Conservation (phyloP, 2,888 invertebrate species). For the Drosophila eohydei region DNA sequence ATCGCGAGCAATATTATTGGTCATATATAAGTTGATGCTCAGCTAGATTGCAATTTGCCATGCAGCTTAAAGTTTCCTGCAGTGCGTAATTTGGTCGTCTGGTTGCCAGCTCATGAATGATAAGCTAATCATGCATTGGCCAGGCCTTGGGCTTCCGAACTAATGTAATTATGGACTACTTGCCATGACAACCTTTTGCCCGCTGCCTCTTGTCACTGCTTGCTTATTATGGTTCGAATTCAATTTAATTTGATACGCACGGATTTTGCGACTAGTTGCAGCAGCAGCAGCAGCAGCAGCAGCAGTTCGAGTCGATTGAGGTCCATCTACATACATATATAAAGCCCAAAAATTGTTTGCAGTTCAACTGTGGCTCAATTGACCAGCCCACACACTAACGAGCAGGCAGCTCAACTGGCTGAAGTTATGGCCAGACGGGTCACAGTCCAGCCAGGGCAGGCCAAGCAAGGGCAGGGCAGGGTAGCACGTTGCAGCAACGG, state of each 20-base stretch:
- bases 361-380: constrained; percentile 75
- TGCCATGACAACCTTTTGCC: constrained; percentile 52
- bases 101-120: constrained; percentile 41
- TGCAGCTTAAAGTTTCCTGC: constrained; percentile 28
- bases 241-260: constrained; percentile 76
- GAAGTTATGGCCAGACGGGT: constrained; percentile 29
- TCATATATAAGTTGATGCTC: not conserved
- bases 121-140: constrained; percentile 70
- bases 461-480: not conserved
- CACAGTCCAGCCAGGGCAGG: constrained; percentile 3
- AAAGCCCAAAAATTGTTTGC: constrained; percentile 65
- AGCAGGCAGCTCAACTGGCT: constrained; percentile 38
- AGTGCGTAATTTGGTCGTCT: constrained; percentile 23
- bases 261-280: constrained; percentile 56
- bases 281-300: not conserved
- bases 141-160: constrained; percentile 54
- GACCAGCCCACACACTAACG: constrained; percentile 58
- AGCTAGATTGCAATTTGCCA: constrained; percentile 9
- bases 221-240: constrained; percentile 70
- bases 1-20: not conserved
- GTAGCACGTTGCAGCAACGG: constrained; percentile 2
- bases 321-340: not conserved
- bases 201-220: constrained; percentile 9
- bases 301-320: constrained; percentile 26
- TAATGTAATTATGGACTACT: constrained; percentile 74